A percentile compares a stretch with the other conserved stretches of the same genome.
Evolutionary conservation across 2,113 vertebrate species (phyloP).

Genomic region (Chascanopsetta lugubris): DNA sequence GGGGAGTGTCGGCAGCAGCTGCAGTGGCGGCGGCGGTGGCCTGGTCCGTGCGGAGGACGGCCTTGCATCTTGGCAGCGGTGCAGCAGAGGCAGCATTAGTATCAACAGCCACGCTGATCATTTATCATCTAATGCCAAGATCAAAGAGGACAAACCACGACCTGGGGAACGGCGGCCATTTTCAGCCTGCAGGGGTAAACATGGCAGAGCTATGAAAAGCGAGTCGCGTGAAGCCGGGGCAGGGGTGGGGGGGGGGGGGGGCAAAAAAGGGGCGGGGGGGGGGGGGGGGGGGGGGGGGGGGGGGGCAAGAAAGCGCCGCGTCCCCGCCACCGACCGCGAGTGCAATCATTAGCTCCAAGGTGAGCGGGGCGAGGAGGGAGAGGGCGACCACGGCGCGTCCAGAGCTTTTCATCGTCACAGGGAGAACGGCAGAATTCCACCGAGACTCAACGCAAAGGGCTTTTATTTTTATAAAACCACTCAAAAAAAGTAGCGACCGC

Average conservation of each 20-base stretch:
- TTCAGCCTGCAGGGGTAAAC: constrained; percentile 59
- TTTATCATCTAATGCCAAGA: constrained; percentile 66
- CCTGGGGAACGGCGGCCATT: constrained; percentile 49
- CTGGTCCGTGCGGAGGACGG: constrained; percentile 51
- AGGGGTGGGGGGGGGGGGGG: too few relatives aligned
- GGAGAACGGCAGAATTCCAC: constrained; percentile 32
- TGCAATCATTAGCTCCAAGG: constrained; percentile 67
- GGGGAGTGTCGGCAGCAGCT: constrained; percentile 16
- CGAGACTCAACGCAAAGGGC: not conserved
- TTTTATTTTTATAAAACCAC: constrained; percentile 23
- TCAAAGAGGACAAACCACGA: constrained; percentile 71
- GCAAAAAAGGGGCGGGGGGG: too few relatives aligned
- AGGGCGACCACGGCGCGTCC: constrained; percentile 21
- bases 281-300: too few relatives aligned
- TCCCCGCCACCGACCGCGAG: constrained; percentile 54
- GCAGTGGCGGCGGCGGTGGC: too few relatives aligned
- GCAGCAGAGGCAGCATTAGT: constrained; percentile 44
- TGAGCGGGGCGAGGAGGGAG: constrained; percentile 29
- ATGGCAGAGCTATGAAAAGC: constrained; percentile 42
- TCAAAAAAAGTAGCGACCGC: constrained; percentile 12
- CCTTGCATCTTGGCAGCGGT: constrained; percentile 52
- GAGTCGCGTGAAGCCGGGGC: constrained; percentile 36
- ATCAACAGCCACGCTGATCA: constrained; percentile 58
- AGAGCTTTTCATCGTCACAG: constrained; percentile 52
- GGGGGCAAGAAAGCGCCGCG: constrained; percentile 41